Base-by-base conservation (phyloP, 2,113 vertebrate genomes). In the Ceyx cyanopectus region DNA sequence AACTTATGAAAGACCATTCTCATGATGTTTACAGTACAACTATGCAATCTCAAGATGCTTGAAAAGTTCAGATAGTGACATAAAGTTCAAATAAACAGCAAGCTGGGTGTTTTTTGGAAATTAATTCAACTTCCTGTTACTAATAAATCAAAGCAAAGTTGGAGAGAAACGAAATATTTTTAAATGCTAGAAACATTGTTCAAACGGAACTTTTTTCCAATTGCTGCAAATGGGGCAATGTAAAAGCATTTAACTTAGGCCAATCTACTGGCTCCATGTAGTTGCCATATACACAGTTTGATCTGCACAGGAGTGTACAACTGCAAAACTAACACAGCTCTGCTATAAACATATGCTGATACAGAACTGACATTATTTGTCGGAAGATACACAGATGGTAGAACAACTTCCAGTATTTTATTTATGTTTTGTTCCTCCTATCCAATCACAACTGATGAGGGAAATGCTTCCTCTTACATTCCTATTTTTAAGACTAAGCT, bases 391-490 rank as follows among this genome's bases (percentile, higher is more conserved):
- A 14, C 5, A 34, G 26, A 29, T 8, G 7, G 22, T 6, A 75
- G 29, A 48, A 4, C 3, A 26, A 7, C 14, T 75, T 50, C 4
- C 3, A 54, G 5, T 26, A 24, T 19, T 91, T 91, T 24, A 62
- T 74, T 66, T 37, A 45, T 12, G 20, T 69, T 80, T 84, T 41
- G 45, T 14, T 80, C 15, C 50, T 50, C 20, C 48, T 77, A 12
- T 15, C 73, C 8, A 11, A 7, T 11, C 26, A 14, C 22, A 48
- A 68, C 34, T 34, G 7, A 17, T 4, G 2, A 78, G 51, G 22
- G 23, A 93, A 94, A 86, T 88, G 37, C 34, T 82, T 97, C 86
- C 68, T 77, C 37, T 85, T 65, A 58, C 56, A 70, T n/a, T 82
- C 85, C 85, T 81, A 87, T 75, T 95, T 92, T 81, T 92, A 89